phyloP scores from a whole-genome alignment of 2,797 vertebrate genomes.

The Myioborus melanocephalus region DNA sequence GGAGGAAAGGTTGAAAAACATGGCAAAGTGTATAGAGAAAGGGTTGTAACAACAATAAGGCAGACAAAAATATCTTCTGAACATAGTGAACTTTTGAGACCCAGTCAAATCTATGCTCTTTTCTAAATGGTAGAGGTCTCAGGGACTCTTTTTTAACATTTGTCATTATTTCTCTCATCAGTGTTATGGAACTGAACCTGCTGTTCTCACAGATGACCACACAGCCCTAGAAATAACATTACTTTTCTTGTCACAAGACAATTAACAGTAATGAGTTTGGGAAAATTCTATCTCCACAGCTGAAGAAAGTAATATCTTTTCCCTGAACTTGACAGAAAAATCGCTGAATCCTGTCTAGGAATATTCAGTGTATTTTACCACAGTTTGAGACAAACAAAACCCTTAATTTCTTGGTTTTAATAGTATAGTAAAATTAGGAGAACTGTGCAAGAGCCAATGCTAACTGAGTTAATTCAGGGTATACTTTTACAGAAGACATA shows the following conservation, averaged over 20 bases:
- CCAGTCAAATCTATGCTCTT: neutral
- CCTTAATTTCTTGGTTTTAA: neutral
- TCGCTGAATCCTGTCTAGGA: neutral
- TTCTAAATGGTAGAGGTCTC: neutral
- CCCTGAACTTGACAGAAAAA: neutral
- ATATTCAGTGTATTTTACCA: neutral
- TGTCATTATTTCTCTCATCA: neutral
- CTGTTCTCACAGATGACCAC: slow-evolving; percentile 8
- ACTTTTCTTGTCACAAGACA: neutral
- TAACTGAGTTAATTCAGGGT: neutral
- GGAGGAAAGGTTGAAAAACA: neutral
- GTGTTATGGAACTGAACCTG: neutral
- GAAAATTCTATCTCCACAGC: neutral
- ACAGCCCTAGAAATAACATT: neutral
- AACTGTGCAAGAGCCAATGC: neutral
- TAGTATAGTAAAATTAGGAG: neutral
- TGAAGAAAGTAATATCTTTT: neutral
- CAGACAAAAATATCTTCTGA: neutral
- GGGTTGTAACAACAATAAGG: neutral
- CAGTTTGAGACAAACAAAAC: neutral
- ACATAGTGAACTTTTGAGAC: neutral
- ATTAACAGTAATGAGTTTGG: neutral
- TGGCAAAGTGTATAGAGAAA: neutral
- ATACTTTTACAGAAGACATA: neutral
- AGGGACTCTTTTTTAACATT: neutral